Evolutionary conservation across 2,113 vertebrate species (phyloP).

Genomic region (Amphiprion ocellaris): DNA sequence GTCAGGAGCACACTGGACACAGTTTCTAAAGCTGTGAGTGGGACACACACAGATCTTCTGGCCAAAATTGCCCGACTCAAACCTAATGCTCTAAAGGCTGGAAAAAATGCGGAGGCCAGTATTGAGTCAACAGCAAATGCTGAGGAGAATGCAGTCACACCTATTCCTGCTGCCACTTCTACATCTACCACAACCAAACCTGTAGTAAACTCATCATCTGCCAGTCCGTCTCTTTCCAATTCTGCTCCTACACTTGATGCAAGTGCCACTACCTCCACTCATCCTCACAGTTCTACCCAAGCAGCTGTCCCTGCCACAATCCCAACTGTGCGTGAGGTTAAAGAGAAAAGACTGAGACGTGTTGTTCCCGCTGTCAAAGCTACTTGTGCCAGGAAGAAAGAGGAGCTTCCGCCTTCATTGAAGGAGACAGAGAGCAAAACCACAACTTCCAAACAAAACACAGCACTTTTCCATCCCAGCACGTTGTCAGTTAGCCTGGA

Average conservation of each 20-base stretch:
- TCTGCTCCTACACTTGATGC: conserved; percentile 35
- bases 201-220: conserved; percentile 6
- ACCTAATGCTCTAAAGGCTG: conserved; percentile 77
- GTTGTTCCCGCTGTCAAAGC: conserved; percentile 51
- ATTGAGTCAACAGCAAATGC: conserved; percentile 63
- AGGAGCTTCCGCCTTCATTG: conserved; percentile 40
- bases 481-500: conserved; percentile 89
- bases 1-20: conserved; percentile 92
- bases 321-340: conserved; percentile 35
- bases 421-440: conserved; percentile 38
- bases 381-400: conserved; percentile 45
- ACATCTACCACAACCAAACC: conserved; percentile 38
- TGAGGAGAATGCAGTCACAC: conserved; percentile 53
- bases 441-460: conserved; percentile 44
- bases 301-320: neutral
- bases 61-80: conserved; percentile 90
- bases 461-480: conserved; percentile 89
- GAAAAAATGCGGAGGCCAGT: conserved; percentile 74
- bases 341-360: conserved; percentile 72
- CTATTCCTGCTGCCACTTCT: conserved; percentile 20
- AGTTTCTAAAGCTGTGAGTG: conserved; percentile 93
- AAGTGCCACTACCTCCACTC: conserved; percentile 45
- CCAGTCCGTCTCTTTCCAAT: conserved; percentile 5
- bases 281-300: conserved; percentile 28
- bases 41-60: conserved; percentile 89